Evolutionary conservation across 2,888 invertebrate species (phyloP), one percentile per base, ranked within the genome.

Genomic region (Ennomos quercinarius): DNA sequence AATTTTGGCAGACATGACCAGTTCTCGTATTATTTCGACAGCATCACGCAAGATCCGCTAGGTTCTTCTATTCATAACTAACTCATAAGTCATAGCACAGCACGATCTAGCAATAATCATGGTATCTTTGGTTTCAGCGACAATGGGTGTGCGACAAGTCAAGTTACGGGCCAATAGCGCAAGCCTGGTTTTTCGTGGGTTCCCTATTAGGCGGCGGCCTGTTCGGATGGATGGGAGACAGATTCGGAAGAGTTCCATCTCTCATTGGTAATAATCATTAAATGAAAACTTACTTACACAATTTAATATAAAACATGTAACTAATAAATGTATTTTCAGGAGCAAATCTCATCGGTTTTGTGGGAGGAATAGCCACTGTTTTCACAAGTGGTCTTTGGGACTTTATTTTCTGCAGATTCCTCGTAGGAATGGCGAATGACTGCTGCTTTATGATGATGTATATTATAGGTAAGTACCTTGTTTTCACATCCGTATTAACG

Each of bases 381-480:
- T 95, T 95, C 73, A 93, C 94, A 10, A 86, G 81, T 6, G 94
- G 93, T 38, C 96, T 97, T 77, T 95, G 95, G 95, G 93, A 95
- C 60, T 97, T 97, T 80, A 94, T 95, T 27, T 74, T 95, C 4
- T 95, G 96, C 80, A 93, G 97, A 47, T 97, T 97, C 83, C 88
- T 97, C 57, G 95, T 96, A 35, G 97, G 97, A 48, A 94, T 97
- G 88, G 95, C 96, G 17, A 97, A 96, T 78, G 97, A 97, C 83
- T 96, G 96, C 80, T 96, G 96, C 80, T 97, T 96, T 82, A 95
- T 96, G 59, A 96, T 97, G 95, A 96, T 97, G 94, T 97, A 96
- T 73, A 97, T 97, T 82, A 86, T 97, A 72, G 96, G 97, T 97
- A 87, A 94, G 93, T 74, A 13, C 17, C 17, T 17, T 1, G 2